Evolutionary conservation across 2,113 vertebrate genomes (phyloP).

Genomic region (Panthera tigris): DNA sequence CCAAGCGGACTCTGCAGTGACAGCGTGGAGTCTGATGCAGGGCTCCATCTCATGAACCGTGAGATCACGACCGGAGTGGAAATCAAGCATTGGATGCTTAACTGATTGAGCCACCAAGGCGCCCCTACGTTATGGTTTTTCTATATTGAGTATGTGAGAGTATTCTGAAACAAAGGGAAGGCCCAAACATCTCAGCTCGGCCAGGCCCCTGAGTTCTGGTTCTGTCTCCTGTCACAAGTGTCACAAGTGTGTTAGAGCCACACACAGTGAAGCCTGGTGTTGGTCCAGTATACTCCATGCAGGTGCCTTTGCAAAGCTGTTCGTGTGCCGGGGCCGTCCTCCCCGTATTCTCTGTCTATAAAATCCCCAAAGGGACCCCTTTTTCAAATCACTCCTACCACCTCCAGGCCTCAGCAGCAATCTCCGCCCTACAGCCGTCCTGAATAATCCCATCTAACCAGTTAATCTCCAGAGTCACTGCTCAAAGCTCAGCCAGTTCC

Average conservation of each 20-base stretch:
- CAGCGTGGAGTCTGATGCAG: no score
- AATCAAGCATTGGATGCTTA: no score
- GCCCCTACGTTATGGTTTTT: not conserved
- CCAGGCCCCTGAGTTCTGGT: not conserved
- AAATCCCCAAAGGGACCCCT: not conserved
- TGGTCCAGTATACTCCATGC: not conserved
- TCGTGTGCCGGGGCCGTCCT: not conserved
- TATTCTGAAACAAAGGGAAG: not conserved
- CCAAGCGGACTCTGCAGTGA: no score
- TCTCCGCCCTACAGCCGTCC: not conserved
- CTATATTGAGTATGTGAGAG: fast-evolving
- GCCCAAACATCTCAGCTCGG: not conserved
- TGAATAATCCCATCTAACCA: fast-evolving
- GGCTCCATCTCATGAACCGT: no score
- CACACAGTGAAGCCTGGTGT: not conserved
- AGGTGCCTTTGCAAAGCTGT: not conserved
- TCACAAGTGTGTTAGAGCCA: not conserved
- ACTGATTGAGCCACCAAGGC: no score
- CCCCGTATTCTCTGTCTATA: not conserved
- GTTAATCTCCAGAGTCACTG: not conserved
- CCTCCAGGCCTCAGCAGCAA: not conserved
- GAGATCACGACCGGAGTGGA: no score
- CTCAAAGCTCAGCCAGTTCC: not conserved
- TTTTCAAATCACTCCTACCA: not conserved
- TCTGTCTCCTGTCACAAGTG: not conserved